Percentiles rank a stretch among this genome's conserved stretches.
phyloP scores from a whole-genome alignment of 2,113 vertebrate species.

The Nesoenas mayeri region DNA sequence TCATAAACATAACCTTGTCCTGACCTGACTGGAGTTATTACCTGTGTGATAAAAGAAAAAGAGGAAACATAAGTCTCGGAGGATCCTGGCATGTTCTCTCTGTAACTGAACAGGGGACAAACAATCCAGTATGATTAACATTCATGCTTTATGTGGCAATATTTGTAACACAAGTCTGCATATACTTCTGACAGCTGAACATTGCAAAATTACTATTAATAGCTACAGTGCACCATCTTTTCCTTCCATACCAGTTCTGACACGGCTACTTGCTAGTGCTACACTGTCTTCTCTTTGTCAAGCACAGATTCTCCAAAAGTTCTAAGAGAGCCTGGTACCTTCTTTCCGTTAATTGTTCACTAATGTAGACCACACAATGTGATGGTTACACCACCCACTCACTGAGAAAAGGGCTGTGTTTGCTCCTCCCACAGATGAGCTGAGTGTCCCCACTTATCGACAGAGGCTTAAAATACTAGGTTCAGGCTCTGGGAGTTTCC shows the following conservation, averaged over 20 bases:
- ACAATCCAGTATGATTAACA: background rate
- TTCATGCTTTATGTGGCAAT: background rate
- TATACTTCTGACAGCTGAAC: background rate
- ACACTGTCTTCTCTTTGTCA: background rate
- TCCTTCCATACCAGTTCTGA: background rate
- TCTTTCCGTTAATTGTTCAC: background rate
- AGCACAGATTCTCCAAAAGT: background rate
- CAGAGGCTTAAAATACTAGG: background rate
- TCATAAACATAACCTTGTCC: conserved; percentile 89
- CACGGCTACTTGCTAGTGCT: background rate
- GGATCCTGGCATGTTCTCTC: background rate
- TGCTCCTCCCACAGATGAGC: background rate
- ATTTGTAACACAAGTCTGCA: background rate
- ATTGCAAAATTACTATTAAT: background rate
- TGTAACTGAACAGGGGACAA: background rate
- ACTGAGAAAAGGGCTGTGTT: background rate
- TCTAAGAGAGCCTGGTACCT: background rate
- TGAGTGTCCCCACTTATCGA: background rate
- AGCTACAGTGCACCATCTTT: background rate
- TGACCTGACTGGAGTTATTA: conserved; percentile 88
- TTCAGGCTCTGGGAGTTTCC: background rate
- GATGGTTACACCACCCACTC: background rate
- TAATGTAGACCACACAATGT: background rate
- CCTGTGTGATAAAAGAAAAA: conserved; percentile 77
- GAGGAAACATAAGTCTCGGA: background rate